phyloP scores from a whole-genome alignment of 2,113 vertebrate genomes.

The Boulengeromyrus knoepffleri region DNA sequence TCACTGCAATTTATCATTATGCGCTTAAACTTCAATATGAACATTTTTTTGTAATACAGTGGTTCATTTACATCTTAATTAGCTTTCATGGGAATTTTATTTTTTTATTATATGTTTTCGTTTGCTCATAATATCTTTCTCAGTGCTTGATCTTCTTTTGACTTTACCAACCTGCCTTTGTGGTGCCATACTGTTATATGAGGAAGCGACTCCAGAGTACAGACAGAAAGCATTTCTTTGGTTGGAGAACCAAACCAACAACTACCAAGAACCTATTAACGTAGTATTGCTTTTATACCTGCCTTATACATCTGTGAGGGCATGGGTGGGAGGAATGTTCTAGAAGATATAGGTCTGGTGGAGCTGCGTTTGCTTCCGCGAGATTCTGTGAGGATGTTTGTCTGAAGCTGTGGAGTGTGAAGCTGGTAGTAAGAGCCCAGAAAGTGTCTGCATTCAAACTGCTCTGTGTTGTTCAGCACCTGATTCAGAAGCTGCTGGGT shows the following conservation, averaged over 20 bases:
- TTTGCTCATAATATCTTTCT: background rate
- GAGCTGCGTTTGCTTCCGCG: background rate
- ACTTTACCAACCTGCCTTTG: background rate
- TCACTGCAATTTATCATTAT: background rate
- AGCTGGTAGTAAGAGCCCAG: background rate
- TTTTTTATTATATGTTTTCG: background rate
- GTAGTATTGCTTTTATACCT: background rate
- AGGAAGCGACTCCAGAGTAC: background rate
- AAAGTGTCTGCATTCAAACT: background rate
- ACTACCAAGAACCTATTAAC: background rate
- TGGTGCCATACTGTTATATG: background rate
- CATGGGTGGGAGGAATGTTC: background rate
- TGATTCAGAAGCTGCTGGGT: background rate
- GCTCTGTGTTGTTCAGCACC: background rate
- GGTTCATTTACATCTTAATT: background rate
- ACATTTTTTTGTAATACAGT: background rate
- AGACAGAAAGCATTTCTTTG: background rate
- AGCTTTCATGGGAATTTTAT: background rate
- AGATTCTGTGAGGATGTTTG: background rate
- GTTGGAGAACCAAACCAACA: background rate
- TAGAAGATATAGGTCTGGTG: background rate
- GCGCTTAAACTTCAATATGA: background rate
- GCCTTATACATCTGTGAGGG: background rate
- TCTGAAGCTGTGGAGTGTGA: background rate
- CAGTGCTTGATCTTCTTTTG: background rate